A percentile compares a stretch with the other conserved stretches of the same genome.
Evolutionary conservation across 1,140 invertebrate species (phyloP).

Genomic region (Alviniconcha marisindica): DNA sequence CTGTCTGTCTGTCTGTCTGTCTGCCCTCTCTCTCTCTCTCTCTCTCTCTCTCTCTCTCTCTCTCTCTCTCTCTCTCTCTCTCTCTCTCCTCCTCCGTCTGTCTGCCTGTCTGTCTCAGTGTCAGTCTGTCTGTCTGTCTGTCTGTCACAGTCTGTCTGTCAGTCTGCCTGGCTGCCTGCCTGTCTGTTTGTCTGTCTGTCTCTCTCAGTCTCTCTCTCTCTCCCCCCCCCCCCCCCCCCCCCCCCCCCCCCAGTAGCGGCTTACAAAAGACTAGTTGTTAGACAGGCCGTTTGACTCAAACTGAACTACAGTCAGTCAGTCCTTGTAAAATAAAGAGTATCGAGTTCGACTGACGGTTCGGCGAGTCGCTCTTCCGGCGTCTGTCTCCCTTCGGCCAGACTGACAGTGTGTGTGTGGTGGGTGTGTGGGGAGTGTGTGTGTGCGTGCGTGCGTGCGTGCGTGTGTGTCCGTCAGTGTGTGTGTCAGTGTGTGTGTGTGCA

Average conservation of each 20-base stretch:
- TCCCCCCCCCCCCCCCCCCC: neutral
- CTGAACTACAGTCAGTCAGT: neutral
- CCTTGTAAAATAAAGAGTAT: neutral
- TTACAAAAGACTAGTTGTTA: neutral
- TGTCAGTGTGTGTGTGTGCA: too few species aligned
- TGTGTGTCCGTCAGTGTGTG: too few species aligned
- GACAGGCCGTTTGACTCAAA: neutral
- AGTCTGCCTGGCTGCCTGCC: neutral
- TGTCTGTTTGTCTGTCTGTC: neutral
- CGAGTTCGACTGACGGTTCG: neutral
- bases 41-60: neutral
- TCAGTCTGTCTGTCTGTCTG: neutral
- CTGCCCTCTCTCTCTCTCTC: conserved; percentile 24
- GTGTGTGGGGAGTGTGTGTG: too few species aligned
- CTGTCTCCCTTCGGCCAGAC: too few species aligned
- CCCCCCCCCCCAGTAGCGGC: neutral
- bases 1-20: neutral
- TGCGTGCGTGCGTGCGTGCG: too few species aligned
- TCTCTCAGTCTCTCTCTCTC: neutral
- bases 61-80: too few species aligned
- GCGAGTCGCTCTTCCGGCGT: neutral
- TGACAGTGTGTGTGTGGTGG: too few species aligned
- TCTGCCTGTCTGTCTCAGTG: too few species aligned
- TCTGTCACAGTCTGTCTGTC: neutral
- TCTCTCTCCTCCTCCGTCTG: too few species aligned